A percentile compares a stretch with the other conserved stretches of the same genome.
Conservation (phyloP, 92 coral and sea anemone genomes). For the Hydrozoanthus gracilis region DNA sequence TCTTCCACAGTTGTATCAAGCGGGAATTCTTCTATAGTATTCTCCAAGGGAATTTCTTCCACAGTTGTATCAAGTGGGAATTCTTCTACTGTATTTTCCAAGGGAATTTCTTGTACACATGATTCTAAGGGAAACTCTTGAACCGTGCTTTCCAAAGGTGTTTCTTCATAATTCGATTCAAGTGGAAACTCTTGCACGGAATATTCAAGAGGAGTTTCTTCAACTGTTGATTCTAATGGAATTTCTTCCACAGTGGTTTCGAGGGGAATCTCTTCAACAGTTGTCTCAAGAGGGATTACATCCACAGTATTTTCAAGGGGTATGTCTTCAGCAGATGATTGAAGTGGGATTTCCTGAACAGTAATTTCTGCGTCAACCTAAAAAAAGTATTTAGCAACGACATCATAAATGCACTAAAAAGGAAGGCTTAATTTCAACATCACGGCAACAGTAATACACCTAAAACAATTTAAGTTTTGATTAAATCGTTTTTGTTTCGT, state of each 20-base stretch:
- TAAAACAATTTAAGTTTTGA: neutral
- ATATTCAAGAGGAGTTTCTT: neutral
- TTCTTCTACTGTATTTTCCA: neutral
- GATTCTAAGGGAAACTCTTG: neutral
- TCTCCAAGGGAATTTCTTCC: neutral
- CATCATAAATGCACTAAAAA: no score
- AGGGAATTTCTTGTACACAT: neutral
- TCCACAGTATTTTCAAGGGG: neutral
- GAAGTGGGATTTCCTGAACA: neutral
- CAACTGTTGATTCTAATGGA: neutral
- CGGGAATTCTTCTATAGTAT: neutral
- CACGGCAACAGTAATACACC: no score
- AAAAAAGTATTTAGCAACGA: no score
- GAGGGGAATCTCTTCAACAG: neutral
- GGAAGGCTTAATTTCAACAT: no score
- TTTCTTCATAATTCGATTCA: neutral
- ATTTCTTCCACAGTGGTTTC: neutral
- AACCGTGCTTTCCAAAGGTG: neutral
- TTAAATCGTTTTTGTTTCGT: neutral
- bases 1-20: neutral
- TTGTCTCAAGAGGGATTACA: neutral
- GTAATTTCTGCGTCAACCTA: neutral
- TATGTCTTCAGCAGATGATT: neutral
- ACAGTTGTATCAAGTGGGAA: neutral
- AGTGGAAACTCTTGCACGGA: slow-evolving; percentile 11